Evolutionary conservation across 2,113 vertebrate species (phyloP), one percentile per base, ranked within the genome.

Genomic region (Pongo abelii): DNA sequence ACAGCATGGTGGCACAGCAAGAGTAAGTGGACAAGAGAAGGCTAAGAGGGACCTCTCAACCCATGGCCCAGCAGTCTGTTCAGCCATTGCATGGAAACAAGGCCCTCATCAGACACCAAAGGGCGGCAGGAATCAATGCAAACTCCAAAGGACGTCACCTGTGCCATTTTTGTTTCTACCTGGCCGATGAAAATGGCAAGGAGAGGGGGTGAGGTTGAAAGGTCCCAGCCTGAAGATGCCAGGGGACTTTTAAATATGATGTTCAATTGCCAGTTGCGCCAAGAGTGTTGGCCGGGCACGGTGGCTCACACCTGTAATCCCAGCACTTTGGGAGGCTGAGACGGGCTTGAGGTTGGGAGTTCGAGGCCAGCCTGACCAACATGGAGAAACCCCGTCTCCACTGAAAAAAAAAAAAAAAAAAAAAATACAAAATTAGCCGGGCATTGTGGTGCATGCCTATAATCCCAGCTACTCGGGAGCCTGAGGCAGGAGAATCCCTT

Each of bases 21-120:
- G 95, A 97, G 78, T 16, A 84, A 3, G 35, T 22, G 97, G 96
- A 95, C 77, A 80, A 50, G 35, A 74, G 72, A 61, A 16, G 1
- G 59, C 20, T 7, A 18, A 12, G 30, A 8, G 35, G 22, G 46
- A 20, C 40, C 69, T 96, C n/a, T 61, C 8, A 2, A 32, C 16
- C 40, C 27, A 74, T 0, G 0, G 74, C 32, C n/a, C 3, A 16
- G 22, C 18, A 23, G 30, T 30, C 43, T 61, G 35, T 25, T 46
- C 95, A 92, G 13, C 16, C 6, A 20, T 32, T 55, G 35, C 40
- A 59, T 27, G 43, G 27, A 48, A 93, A 79, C 50, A 8, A 32
- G n/a, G 0, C 35, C 35, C 8, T 72, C n/a, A 22, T 48, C 43
- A 79, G 78, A 74, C 96, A 75, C 52, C 75, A 52, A 93, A 38